Evolutionary conservation across 2,797 vertebrate species (phyloP).

Genomic region (Darevskia mixta): DNA sequence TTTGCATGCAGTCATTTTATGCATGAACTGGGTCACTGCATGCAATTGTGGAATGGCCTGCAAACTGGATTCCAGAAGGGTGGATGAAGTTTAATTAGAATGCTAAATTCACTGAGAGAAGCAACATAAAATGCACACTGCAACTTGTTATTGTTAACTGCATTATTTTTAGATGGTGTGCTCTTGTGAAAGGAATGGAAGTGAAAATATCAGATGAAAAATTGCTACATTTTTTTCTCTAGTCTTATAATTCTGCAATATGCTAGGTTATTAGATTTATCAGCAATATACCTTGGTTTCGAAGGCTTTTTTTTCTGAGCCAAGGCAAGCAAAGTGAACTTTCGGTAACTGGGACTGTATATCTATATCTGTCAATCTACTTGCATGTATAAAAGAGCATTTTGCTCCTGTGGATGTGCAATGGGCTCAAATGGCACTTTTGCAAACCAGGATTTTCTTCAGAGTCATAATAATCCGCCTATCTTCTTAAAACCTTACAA

Average conservation of each 20-base stretch:
- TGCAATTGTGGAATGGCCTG: neutral
- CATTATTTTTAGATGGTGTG: constrained; percentile 2
- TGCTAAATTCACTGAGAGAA: constrained; percentile 16
- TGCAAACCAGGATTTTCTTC: neutral
- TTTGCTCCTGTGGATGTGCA: neutral
- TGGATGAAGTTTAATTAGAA: constrained; percentile 30
- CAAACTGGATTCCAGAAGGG: constrained; percentile 16
- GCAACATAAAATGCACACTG: constrained; percentile 7
- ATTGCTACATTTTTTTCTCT: neutral
- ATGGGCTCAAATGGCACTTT: neutral
- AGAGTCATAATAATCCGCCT: neutral
- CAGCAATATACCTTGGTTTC: neutral
- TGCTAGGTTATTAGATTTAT: neutral
- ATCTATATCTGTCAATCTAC: too few relatives aligned
- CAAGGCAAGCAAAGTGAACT: too few relatives aligned
- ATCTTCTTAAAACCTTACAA: neutral
- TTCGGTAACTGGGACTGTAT: neutral
- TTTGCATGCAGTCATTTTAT: neutral
- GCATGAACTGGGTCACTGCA: neutral
- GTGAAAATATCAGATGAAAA: neutral
- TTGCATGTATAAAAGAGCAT: neutral
- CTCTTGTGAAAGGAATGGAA: neutral
- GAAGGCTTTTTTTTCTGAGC: neutral
- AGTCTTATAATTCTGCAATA: neutral
- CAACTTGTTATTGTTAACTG: neutral